These are phyloP conservation scores for Petaurus breviceps DNA, from an alignment of 2,113 vertebrate species.

Conservation along the genomic window DNA sequence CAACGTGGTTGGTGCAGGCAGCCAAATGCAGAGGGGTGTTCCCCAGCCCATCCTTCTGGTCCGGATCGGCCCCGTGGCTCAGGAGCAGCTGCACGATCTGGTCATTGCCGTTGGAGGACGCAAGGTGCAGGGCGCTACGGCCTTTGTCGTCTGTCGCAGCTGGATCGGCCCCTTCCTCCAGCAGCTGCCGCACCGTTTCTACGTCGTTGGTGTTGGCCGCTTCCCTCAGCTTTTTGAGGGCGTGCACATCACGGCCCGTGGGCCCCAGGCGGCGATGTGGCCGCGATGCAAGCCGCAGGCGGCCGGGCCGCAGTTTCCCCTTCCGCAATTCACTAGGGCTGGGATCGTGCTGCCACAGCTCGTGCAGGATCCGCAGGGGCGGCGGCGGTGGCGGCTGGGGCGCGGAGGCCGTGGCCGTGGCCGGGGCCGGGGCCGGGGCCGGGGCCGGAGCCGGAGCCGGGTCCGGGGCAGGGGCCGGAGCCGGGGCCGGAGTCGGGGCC, in stretches of 20 bases:
- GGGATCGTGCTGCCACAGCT: constrained; percentile 90
- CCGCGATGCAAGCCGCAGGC: constrained; percentile 86
- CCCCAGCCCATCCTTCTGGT: constrained; percentile 96
- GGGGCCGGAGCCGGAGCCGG: not conserved
- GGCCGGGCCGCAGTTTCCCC: constrained; percentile 62
- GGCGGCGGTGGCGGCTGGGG: constrained; percentile 70
- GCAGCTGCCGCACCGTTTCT: constrained; percentile 94
- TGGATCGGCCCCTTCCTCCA: constrained; percentile 93
- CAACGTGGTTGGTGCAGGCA: constrained; percentile 95
- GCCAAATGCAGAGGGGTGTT: constrained; percentile 97
- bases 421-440: constrained; percentile 63
- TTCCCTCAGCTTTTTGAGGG: constrained; percentile 93
- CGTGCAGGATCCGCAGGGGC: constrained; percentile 88
- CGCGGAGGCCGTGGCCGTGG: constrained; percentile 23
- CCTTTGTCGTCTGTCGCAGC: constrained; percentile 96
- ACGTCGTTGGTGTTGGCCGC: constrained; percentile 95
- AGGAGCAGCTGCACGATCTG: constrained; percentile 93
- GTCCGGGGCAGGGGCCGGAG: not conserved
- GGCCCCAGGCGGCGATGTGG: constrained; percentile 86
- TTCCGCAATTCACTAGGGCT: constrained; percentile 37
- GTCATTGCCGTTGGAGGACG: constrained; percentile 97
- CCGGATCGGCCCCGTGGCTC: constrained; percentile 95
- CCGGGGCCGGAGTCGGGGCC: constrained; percentile 21
- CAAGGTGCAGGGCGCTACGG: constrained; percentile 96
- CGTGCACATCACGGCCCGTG: constrained; percentile 91